Evolutionary conservation across 2,797 vertebrate species (phyloP), one percentile per base, ranked within the genome.

Genomic region (Lagodon rhomboides): DNA sequence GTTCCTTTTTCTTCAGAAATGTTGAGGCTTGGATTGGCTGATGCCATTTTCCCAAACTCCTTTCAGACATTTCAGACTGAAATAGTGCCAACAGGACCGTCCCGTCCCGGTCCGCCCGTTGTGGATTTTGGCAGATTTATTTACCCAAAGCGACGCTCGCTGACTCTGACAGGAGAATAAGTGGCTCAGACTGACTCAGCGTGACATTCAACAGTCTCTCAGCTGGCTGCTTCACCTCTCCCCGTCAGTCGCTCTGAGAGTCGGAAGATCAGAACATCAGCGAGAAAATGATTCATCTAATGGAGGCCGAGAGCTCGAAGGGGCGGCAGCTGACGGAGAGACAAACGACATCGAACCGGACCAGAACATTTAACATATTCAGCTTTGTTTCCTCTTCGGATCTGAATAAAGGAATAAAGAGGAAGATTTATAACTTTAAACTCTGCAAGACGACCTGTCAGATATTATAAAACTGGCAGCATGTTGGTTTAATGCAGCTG

Each of bases 211-310:
- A 67, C 20, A 50, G 68, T 23, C 73, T 64, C 67, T 73, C 73
- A 61, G 49, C 34, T 6, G 47, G 68, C 53, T n/a, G 64, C 60
- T 66, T 79, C 76, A 59, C 68, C 76, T 77, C 80, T 44, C 62
- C 55, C 60, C 59, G 68, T 27, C 22, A 61, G 79, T 76, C 64
- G 3, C 77, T 67, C 15, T 2, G 64, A 83, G 47, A 64, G 69
- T 22, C 13, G 1, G 55, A 70, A 27, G 34, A 34, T 70, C 67
- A 68, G 22, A 64, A 68, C 73, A 60, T 54, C 47, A 22, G 60
- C 2, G 68, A 61, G 22, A 38, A 51, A 68, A 53, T 27, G 67
- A 75, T 46, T 78, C 66, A 75, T 78, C 62, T 54, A 50, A 58
- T 25, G 49, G 75, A 76, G 68, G 80, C 49, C 15, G 25, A 61